Evolutionary conservation across 2,797 vertebrate genomes (phyloP).

Genomic region (Poeciliopsis paucimaculata): DNA sequence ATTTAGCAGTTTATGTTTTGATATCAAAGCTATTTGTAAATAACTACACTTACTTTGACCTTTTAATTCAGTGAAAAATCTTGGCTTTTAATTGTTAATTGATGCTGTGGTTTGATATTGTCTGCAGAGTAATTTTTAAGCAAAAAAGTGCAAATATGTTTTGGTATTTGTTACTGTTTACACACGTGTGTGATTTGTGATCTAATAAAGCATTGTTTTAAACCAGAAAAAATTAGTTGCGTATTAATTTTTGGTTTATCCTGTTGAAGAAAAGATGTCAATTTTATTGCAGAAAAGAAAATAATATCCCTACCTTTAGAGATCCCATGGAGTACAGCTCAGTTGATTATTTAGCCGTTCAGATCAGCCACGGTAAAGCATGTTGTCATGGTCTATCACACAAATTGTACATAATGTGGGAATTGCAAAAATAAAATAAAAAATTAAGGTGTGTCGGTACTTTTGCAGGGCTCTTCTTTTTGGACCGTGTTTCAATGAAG

Average conservation of each 20-base stretch:
- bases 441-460: not conserved
- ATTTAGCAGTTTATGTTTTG: not conserved
- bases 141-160: not conserved
- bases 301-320: not conserved
- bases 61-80: not conserved
- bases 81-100: not conserved
- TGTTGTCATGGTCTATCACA: not conserved
- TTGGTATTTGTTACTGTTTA: not conserved
- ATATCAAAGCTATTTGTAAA: constrained; percentile 2
- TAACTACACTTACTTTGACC: constrained; percentile 2
- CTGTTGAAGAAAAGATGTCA: not conserved
- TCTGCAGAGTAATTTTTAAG: not conserved
- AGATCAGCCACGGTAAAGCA: not conserved
- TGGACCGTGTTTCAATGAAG: not conserved
- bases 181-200: not conserved
- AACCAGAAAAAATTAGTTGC: not conserved
- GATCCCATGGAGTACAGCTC: not conserved
- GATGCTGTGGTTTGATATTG: not conserved
- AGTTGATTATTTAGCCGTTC: not conserved
- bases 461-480: not conserved
- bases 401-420: not conserved
- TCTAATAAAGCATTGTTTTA: not conserved
- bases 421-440: not conserved
- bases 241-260: not conserved
- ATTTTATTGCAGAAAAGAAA: not conserved